These are phyloP conservation scores for Smutsia temminckii DNA, from an alignment of 2,797 vertebrate genomes.

Conservation along the genomic window DNA sequence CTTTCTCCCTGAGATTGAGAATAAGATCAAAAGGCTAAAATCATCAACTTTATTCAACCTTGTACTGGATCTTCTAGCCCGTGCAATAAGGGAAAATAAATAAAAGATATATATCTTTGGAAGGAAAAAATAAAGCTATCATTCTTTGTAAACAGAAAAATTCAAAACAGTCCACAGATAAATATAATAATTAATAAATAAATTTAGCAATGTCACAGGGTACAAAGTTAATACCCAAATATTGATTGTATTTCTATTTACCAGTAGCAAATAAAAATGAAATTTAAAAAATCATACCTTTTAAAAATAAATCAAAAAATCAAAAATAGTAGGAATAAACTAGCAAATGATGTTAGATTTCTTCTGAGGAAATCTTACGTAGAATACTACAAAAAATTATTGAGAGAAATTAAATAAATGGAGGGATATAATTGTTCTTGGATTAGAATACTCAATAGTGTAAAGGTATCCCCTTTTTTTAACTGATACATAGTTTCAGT, in stretches of 20 bases:
- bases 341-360: background rate
- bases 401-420: background rate
- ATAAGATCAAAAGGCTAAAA: background rate
- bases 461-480: background rate
- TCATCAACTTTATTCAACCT: background rate
- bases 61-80: background rate
- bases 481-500: background rate
- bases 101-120: background rate
- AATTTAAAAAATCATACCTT: background rate
- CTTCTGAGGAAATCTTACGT: background rate
- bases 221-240: background rate
- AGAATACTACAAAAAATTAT: background rate
- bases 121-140: background rate
- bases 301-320: background rate
- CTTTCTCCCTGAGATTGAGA: background rate
- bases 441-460: background rate
- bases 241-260: background rate
- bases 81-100: background rate
- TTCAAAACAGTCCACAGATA: background rate
- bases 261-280: background rate
- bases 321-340: background rate
- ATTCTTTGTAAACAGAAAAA: background rate
- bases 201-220: background rate
- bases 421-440: background rate
- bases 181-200: background rate